Evolutionary conservation across 2,797 vertebrate genomes (phyloP), one percentile per base, ranked within the genome.

Genomic region (Coregonus suidteri): DNA sequence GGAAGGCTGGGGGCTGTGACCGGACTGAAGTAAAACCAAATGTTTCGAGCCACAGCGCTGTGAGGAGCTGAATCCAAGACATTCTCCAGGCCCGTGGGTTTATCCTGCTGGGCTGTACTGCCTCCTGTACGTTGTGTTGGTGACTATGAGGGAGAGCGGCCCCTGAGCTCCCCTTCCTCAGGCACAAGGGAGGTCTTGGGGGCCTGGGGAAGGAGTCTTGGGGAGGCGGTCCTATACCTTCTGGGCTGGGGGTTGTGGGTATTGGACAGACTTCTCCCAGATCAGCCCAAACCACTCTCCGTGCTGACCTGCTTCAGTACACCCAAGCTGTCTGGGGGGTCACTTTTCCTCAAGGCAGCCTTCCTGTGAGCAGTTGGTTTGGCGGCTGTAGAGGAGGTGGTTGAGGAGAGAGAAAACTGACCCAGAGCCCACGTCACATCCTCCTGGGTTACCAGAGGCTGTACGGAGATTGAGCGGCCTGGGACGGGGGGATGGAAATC

Each of bases 401-500:
- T 4, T 20, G 77, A 16, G 35, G 84, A 83, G 6, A 85, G n/a
- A n/a, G n/a, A n/a, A n/a, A n/a, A 71, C 34, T 82, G 86, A 13
- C 82, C 82, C 87, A 7, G 88, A 79, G 59, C 81, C 87, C n/a
- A n/a, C n/a, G n/a, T n/a, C n/a, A n/a, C n/a, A n/a, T n/a, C n/a
- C n/a, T n/a, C n/a, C n/a, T 65, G 86, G 81, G 65, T 79, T 79
- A 14, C 84, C 54, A 53, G 84, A 82, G 0, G 78, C 52, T 25
- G 62, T 62, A 6, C n/a, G n/a, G 83, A 72, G 35, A 79, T 54
- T 37, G 80, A 71, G 65, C 81, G 77, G 3, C 25, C 86, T 86
- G 1, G 83, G 88, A 30, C 75, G 84, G 77, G 91, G 91, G 89
- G 77, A 91, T 85, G 1, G 83, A 81, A 79, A 88, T 92, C 77